Evolutionary conservation across 1,140 invertebrate genomes (phyloP), one percentile per base, ranked within the genome.

Genomic region (Anadara kagoshimensis): DNA sequence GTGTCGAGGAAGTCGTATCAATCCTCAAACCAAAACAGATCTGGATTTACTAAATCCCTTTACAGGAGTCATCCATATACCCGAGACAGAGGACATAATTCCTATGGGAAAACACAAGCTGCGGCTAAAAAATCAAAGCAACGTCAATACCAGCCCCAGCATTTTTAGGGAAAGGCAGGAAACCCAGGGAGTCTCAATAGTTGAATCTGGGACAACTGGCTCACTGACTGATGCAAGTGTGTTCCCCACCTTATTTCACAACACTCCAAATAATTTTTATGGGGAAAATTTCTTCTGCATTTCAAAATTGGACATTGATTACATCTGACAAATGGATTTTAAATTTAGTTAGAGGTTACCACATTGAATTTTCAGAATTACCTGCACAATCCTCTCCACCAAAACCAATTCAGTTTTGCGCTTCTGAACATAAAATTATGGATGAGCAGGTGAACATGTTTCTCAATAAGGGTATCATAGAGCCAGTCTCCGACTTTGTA

Each of bases 321-420:
- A 75, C 73, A 22, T 51, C 53, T 2, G 67, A 75, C 69, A 10
- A 41, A 29, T 69, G 53, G 53, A 69, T 75, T 59, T 24, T 75
- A 36, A 64, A 58, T 26, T 47, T 57, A 7, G 44, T 75, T 22
- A 8, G 53, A 18, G 73, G 67, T n/a, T 69, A 65, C 51, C 11
- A 18, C 29, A 51, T 75, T 14, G 67, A 75, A 58, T 58, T 75
- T 53, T 18, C 45, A 12, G 41, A 1, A 26, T 20, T 1, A 22
- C 67, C 66, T 43, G 4, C 14, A 16, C 73, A 75, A 26, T 0
- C 0, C n/a, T 5, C 16, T 44, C 1, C 5, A 14, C 73, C 58
- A n/a, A 54, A 22, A 22, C 61, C 36, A 20, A 41, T 69, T 51
- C 43, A 51, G 4, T 74, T 62, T 57, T 18, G 3, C 47, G 10